phyloP scores from a whole-genome alignment of 53 echinoderm and acorn worm genomes.

The Temnopleurus reevesii region DNA sequence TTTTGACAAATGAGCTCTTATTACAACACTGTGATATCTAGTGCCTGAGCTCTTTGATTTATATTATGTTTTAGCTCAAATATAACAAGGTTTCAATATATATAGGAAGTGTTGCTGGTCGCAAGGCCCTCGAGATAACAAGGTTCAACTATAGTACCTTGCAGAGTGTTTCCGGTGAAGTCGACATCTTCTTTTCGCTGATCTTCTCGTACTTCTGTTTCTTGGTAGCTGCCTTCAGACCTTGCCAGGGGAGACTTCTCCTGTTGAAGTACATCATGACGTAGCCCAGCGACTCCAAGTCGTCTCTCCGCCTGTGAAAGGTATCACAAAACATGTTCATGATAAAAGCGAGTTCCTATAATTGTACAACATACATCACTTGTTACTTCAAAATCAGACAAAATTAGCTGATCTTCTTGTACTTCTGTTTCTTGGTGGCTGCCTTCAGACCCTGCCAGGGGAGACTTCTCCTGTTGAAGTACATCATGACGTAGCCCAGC shows the following conservation, averaged over 20 bases:
- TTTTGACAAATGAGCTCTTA: no score
- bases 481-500: slow-evolving; percentile 98
- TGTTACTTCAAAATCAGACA: no score
- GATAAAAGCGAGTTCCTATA: no score
- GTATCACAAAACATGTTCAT: no score
- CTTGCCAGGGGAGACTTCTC: slow-evolving; percentile 96
- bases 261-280: slow-evolving; percentile 99
- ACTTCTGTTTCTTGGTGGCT: slow-evolving; percentile 99
- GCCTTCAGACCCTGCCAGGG: slow-evolving; percentile 99
- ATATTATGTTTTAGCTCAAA: no score
- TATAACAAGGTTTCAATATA: no score
- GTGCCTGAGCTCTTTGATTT: no score
- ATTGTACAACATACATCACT: no score
- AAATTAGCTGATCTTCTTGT: slow-evolving; percentile 99
- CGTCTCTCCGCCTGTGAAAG: slow-evolving; percentile 98
- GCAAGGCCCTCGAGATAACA: no score
- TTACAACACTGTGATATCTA: no score
- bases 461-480: slow-evolving; percentile 96
- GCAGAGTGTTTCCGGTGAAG: slow-evolving; percentile 91
- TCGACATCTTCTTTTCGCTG: slow-evolving; percentile 99
- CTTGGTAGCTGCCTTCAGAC: slow-evolving; percentile 98
- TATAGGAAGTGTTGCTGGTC: no score
- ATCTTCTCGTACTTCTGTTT: slow-evolving; percentile 99
- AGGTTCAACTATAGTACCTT: no score
- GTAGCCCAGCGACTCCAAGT: slow-evolving; percentile 96